phyloP scores from a whole-genome alignment of 2,797 vertebrate species.

The Tiaroga cobitis region DNA sequence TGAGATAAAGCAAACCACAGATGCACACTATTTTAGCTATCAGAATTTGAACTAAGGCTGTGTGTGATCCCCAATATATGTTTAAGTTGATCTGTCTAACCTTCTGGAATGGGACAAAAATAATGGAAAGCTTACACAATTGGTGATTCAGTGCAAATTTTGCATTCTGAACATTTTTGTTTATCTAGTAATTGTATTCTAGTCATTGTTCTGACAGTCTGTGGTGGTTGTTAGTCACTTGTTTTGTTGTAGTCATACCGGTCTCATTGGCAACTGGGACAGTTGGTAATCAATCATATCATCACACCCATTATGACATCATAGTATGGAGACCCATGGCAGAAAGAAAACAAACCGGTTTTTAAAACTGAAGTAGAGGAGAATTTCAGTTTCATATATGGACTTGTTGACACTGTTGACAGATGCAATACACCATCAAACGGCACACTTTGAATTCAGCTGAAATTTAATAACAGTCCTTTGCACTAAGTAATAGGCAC shows the following conservation, averaged over 20 bases:
- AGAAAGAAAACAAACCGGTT: conserved; percentile 30
- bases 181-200: background rate
- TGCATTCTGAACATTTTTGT: conserved; percentile 23
- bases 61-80: background rate
- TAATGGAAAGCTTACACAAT: background rate
- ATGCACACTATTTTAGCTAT: background rate
- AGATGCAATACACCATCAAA: background rate
- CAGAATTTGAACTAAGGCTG: background rate
- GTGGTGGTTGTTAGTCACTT: background rate
- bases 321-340: background rate
- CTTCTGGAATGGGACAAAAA: background rate
- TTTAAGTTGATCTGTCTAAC: background rate
- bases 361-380: conserved; percentile 5
- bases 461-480: background rate
- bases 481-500: background rate
- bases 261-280: background rate
- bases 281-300: conserved; percentile 16
- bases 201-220: background rate
- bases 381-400: background rate
- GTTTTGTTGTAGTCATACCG: background rate
- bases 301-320: conserved; percentile 23
- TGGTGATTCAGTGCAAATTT: background rate
- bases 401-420: background rate
- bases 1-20: conserved; percentile 59
- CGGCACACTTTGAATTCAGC: background rate